phyloP scores from a whole-genome alignment of 2,113 vertebrate species.

The Lagopus leucura region DNA sequence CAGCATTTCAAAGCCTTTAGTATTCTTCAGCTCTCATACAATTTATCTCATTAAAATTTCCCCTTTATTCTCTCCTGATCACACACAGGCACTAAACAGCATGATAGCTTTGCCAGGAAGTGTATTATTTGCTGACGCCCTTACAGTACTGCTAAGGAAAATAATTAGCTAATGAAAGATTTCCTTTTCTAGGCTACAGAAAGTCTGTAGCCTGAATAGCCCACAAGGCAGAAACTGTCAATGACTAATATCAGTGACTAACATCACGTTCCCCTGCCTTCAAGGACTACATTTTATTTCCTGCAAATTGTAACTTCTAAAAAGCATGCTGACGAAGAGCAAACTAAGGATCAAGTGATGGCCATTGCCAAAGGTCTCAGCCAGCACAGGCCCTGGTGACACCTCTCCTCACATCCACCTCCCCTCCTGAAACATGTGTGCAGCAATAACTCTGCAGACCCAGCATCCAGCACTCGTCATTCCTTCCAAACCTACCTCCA shows the following conservation, averaged over 20 bases:
- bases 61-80: background rate
- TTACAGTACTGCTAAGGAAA: constrained; percentile 14
- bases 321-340: background rate
- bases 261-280: background rate
- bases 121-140: constrained; percentile 15
- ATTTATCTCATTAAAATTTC: background rate
- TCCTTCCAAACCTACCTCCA: background rate
- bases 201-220: background rate
- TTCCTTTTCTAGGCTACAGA: constrained; percentile 40
- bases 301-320: constrained; percentile 1
- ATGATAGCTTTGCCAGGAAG: background rate
- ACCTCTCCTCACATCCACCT: background rate
- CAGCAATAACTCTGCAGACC: background rate
- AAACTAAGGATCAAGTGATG: background rate
- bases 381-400: background rate
- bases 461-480: background rate
- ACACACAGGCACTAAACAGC: background rate
- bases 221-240: background rate
- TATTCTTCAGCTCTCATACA: background rate
- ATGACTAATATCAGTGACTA: background rate
- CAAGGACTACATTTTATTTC: constrained; percentile 17
- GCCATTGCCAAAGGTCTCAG: background rate
- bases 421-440: background rate
- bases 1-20: background rate
- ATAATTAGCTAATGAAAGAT: constrained; percentile 51